Conservation (phyloP, 2,888 invertebrate species). For the Hemicrepidius hirtus region DNA sequence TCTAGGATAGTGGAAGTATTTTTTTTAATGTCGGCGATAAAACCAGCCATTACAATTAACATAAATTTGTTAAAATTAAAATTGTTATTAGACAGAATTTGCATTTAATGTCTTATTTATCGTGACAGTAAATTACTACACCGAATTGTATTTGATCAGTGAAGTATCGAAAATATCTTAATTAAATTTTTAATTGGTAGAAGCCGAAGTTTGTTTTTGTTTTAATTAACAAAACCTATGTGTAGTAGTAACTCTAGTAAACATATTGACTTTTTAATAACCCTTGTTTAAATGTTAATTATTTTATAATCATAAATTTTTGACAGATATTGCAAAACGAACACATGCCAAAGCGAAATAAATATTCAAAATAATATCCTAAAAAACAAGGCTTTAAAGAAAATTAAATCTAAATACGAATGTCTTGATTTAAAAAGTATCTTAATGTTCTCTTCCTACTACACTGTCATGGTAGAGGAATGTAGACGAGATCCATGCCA, state of each 20-base stretch:
- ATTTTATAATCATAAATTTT: neutral
- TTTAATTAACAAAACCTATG: too few relatives aligned
- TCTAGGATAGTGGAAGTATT: neutral
- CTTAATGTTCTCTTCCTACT: neutral
- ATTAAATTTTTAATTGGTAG: constrained; percentile 15
- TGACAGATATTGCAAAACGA: neutral
- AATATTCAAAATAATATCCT: neutral
- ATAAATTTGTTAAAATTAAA: constrained; percentile 15
- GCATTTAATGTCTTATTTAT: constrained; percentile 7
- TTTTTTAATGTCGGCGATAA: constrained; percentile 11
- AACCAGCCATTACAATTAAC: constrained; percentile 10
- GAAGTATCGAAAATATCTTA: constrained; percentile 13
- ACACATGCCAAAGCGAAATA: constrained; percentile 7
- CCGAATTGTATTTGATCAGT: neutral
- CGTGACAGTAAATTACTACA: neutral
- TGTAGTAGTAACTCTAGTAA: too few relatives aligned
- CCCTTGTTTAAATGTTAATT: neutral
- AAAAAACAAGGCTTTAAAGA: neutral
- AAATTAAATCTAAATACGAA: neutral
- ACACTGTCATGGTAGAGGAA: constrained; percentile 21
- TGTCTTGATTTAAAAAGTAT: constrained; percentile 6
- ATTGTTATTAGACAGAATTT: constrained; percentile 4
- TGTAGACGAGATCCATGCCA: constrained; percentile 22
- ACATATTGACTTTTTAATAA: neutral
- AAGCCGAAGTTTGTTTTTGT: neutral